Evolutionary conservation across 2,797 vertebrate genomes (phyloP), one percentile per base, ranked within the genome.

Genomic region (Prionace glauca): DNA sequence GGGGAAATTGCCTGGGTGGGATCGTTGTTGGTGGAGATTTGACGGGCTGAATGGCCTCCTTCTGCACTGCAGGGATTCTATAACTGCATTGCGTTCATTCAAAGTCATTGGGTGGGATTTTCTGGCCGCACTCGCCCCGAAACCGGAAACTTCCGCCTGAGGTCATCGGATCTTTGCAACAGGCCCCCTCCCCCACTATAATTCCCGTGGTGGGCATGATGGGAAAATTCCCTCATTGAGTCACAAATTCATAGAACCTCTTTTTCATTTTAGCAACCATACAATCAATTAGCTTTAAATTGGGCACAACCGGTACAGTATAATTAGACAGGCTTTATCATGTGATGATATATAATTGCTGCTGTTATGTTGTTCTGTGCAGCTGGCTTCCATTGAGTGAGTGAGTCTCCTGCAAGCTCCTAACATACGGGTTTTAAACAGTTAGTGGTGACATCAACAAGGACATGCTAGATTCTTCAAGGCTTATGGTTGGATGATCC

Each of bases 221-320:
- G 5, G 50, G 50, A 56, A 56, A 56, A 56, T 56, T 56, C 50
- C 50, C 50, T 3, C 12, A 32, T 88, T 32, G 32, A 3, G 14
- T 62, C 62, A 65, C 12, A 1, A 65, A 90, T 62, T 90, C 60
- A 32, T 14, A 62, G 29, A 90, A 29, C 24, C 14, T 32, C 5
- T 90, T 90, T 90, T 90, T 90, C 45, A 56, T 87, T 56, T 62
- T 32, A 65, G 87, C n/a, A n/a, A 62, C 60, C 56, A n/a, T 90
- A n/a, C n/a, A 7, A 84, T 45, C 0, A 41, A 90, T 62, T 90
- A 26, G 56, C 50, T 62, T 29, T 62, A 16, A 90, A 62, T 26
- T 26, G 45, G 84, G 11, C 45, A 50, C 45, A 50, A 8, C 1
- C 2, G 0, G 10, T 3, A 10, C 29, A 88, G 24, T 88, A 62